Percentiles rank a stretch among this genome's conserved stretches.
Evolutionary conservation across 1,140 invertebrate species (phyloP).

Genomic region (Aphidius ervi): DNA sequence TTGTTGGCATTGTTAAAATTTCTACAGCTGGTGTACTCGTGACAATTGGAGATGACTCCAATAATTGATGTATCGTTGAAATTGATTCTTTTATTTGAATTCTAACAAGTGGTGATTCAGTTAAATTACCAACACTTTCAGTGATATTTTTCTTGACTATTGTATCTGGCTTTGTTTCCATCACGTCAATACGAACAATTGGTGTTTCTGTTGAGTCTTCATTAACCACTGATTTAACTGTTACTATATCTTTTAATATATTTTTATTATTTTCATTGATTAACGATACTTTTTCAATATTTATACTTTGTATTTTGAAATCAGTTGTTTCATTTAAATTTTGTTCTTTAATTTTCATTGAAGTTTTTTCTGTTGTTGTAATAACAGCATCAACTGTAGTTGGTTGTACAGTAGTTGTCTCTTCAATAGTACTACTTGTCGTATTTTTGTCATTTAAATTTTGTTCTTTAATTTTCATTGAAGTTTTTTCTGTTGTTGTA

Average conservation of each 20-base stretch:
- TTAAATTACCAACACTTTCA: slow-evolving; percentile 21
- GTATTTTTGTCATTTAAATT: not conserved
- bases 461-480: not conserved
- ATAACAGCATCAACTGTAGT: not conserved
- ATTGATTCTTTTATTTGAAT: slow-evolving; percentile 39
- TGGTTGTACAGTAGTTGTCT: too few species aligned
- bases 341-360: not conserved
- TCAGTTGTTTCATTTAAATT: not conserved
- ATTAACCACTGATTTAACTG: slow-evolving; percentile 17
- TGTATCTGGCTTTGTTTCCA: slow-evolving; percentile 15
- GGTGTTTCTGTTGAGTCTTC: slow-evolving; percentile 29
- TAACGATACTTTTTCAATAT: not conserved
- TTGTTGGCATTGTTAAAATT: slow-evolving; percentile 29
- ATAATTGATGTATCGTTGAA: slow-evolving; percentile 34
- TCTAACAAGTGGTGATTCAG: slow-evolving; percentile 37
- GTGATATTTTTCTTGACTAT: slow-evolving; percentile 3
- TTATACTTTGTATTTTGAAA: not conserved
- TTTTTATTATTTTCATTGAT: not conserved
- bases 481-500: not conserved
- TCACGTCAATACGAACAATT: slow-evolving; percentile 35
- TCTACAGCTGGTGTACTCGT: slow-evolving; percentile 23
- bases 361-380: not conserved
- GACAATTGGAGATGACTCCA: slow-evolving; percentile 27
- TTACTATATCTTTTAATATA: not conserved
- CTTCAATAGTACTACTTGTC: too few species aligned